Evolutionary conservation across 2,113 vertebrate species (phyloP).

Genomic region (Halcyon malimbica): DNA sequence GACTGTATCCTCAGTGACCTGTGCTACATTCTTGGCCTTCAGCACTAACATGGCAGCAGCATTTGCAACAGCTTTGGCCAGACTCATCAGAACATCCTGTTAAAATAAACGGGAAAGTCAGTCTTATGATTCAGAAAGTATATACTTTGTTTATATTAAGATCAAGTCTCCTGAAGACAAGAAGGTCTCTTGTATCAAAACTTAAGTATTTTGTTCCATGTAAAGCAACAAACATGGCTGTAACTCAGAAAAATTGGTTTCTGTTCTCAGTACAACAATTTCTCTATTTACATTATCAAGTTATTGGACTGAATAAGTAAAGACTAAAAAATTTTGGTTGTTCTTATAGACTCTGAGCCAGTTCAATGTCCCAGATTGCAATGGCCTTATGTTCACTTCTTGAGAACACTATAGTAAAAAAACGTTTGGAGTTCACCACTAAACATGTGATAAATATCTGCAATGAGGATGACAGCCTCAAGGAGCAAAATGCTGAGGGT

Average conservation of each 20-base stretch:
- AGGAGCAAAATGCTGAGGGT: not conserved
- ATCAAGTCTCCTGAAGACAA: not conserved
- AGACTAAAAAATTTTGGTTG: not conserved
- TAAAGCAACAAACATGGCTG: not conserved
- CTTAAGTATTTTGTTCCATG: not conserved
- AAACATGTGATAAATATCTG: not conserved
- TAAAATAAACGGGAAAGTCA: not conserved
- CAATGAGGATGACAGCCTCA: not conserved
- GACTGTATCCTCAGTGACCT: conserved; percentile 91
- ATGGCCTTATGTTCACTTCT: not conserved
- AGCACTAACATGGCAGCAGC: conserved; percentile 97
- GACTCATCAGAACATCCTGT: conserved; percentile 96
- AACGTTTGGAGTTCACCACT: not conserved
- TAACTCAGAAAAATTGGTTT: not conserved
- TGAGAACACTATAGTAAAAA: not conserved
- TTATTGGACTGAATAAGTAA: not conserved
- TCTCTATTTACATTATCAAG: not conserved
- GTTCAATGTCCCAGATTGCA: not conserved
- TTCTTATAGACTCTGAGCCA: too few species aligned
- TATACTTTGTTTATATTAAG: not conserved
- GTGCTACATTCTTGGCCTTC: conserved; percentile 98
- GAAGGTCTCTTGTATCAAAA: not conserved
- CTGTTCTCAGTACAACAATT: not conserved
- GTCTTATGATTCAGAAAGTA: not conserved
- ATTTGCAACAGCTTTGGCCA: conserved; percentile 98